phyloP scores from a whole-genome alignment of 2,888 invertebrate genomes.

The Hemaris fuciformis region DNA sequence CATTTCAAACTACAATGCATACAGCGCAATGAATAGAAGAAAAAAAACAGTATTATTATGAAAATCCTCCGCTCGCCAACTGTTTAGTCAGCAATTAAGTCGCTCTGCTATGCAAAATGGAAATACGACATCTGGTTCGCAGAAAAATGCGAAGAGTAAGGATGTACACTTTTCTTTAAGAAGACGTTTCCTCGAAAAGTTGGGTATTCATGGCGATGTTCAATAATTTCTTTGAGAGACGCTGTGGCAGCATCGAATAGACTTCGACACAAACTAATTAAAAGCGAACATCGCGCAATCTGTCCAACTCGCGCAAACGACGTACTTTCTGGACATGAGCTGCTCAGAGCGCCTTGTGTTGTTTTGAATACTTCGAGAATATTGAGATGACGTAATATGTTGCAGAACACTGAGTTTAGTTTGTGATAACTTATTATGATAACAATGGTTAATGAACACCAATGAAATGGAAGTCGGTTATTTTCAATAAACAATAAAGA shows the following conservation, averaged over 20 bases:
- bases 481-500: too few relatives aligned
- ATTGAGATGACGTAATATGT: not conserved
- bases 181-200: constrained; percentile 12
- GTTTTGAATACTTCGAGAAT: not conserved
- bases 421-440: too few relatives aligned
- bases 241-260: constrained; percentile 49
- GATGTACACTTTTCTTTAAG: not conserved
- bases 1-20: constrained; percentile 6
- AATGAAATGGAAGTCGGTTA: too few relatives aligned
- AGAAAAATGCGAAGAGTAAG: not conserved
- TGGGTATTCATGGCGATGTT: constrained; percentile 30
- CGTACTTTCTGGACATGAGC: constrained; percentile 1
- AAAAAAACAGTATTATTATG: not conserved
- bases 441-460: too few relatives aligned
- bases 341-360: not conserved
- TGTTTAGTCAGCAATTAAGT: not conserved
- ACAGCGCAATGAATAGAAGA: not conserved
- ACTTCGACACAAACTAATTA: constrained; percentile 69
- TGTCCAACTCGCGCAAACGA: constrained; percentile 40
- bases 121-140: not conserved
- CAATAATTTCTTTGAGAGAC: constrained; percentile 59
- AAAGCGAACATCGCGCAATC: constrained; percentile 63
- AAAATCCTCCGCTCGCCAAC: not conserved
- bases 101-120: not conserved
- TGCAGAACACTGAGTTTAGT: not conserved